Percentiles rank a stretch among this genome's conserved stretches.
phyloP scores from a whole-genome alignment of 2,797 vertebrate genomes.

The Lacerta viridis region DNA sequence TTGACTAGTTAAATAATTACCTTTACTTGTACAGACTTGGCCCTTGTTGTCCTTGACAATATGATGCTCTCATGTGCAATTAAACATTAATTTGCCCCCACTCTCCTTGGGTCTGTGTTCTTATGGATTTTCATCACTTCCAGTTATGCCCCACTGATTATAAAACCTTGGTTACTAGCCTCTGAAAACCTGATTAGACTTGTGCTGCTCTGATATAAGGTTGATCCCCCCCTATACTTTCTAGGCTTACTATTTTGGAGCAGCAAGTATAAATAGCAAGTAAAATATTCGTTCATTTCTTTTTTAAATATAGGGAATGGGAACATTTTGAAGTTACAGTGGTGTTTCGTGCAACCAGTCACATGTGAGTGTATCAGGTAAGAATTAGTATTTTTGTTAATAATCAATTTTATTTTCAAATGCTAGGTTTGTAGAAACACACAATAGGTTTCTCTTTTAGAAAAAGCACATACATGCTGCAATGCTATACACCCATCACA shows the following conservation, averaged over 20 bases:
- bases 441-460: background rate
- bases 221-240: too few relatives aligned
- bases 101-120: slow-evolving; percentile 3
- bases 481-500: background rate
- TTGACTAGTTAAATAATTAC: slow-evolving; percentile 53
- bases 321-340: background rate
- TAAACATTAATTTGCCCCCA: slow-evolving; percentile 25
- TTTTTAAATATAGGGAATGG: slow-evolving; percentile 15
- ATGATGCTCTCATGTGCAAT: slow-evolving; percentile 14
- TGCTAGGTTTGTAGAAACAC: background rate
- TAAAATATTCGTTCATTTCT: background rate
- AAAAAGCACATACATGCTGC: background rate
- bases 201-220: slow-evolving; percentile 13
- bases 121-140: background rate
- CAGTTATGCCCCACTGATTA: background rate
- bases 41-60: slow-evolving; percentile 17
- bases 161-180: accelerated
- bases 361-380: slow-evolving; percentile 41
- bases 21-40: slow-evolving; percentile 56
- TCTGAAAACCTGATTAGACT: background rate
- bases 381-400: slow-evolving; percentile 26
- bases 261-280: slow-evolving; percentile 25
- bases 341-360: slow-evolving; percentile 14
- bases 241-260: background rate
- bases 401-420: slow-evolving; percentile 15